Evolutionary conservation across 2,113 vertebrate species (phyloP).

Genomic region (Syngnathus floridae): DNA sequence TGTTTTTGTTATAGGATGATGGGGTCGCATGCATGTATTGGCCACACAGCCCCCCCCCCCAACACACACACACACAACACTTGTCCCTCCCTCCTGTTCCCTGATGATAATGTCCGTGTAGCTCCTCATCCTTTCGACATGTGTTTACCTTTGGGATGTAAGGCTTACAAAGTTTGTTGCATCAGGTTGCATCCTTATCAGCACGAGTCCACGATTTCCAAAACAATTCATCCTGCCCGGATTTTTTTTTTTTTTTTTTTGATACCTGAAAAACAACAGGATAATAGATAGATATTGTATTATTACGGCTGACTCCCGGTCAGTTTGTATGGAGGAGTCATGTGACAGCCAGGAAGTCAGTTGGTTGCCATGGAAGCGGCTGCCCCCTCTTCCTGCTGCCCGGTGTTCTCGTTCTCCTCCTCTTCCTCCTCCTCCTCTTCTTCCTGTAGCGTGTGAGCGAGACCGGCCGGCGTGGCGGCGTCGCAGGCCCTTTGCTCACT

Average conservation of each 20-base stretch:
- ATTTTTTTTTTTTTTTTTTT: conserved; percentile 33
- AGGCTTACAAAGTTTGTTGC: conserved; percentile 64
- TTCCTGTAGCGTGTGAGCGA: conserved; percentile 85
- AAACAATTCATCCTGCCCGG: conserved; percentile 30
- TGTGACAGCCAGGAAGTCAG: conserved; percentile 53
- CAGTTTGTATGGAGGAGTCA: conserved; percentile 50
- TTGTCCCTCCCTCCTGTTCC: neutral
- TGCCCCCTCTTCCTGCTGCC: conserved; percentile 22
- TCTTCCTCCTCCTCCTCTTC: conserved; percentile 75
- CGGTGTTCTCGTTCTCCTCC: conserved; percentile 13
- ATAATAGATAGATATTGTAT: conserved; percentile 62
- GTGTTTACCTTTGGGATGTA: conserved; percentile 58
- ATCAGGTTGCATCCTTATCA: conserved; percentile 34
- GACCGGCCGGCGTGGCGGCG: conserved; percentile 73
- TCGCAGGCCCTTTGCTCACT: conserved; percentile 87
- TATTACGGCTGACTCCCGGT: conserved; percentile 44
- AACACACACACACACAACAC: neutral
- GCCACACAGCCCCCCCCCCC: neutral
- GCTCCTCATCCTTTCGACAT: conserved; percentile 6
- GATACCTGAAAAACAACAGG: conserved; percentile 71
- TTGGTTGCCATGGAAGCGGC: conserved; percentile 57
- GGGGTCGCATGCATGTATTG: conserved; percentile 70
- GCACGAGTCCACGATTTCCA: conserved; percentile 19
- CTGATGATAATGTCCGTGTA: neutral
- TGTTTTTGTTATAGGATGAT: conserved; percentile 54